A percentile compares a stretch with the other conserved stretches of the same genome.
These are phyloP conservation scores for Smutsia temminckii DNA, from an alignment of 2,797 vertebrate species.

Conservation along the genomic window DNA sequence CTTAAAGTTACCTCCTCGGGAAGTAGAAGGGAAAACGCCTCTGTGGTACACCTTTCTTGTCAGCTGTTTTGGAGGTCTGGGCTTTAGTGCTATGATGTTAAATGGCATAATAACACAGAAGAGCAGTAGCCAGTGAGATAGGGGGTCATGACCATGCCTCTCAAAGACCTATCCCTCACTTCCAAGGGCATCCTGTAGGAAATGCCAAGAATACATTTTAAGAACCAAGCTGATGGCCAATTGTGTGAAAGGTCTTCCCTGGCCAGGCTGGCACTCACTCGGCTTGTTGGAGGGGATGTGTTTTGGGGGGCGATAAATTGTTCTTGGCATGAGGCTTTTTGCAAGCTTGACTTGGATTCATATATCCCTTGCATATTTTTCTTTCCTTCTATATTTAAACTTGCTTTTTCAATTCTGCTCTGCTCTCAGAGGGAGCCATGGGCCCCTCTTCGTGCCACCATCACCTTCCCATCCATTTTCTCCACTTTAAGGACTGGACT, in stretches of 20 bases:
- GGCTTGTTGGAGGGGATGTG: neutral
- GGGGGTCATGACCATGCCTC: neutral
- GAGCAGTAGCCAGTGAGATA: neutral
- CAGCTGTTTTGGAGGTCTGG: neutral
- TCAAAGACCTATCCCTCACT: neutral
- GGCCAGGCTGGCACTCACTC: neutral
- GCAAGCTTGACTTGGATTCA: neutral
- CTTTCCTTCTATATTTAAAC: conserved; percentile 41
- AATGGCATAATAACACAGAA: neutral
- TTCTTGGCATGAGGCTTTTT: neutral
- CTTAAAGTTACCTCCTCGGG: neutral
- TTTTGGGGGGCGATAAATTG: neutral
- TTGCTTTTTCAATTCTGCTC: conserved; percentile 45
- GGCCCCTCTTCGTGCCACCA: conserved; percentile 40
- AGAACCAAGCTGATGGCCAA: neutral
- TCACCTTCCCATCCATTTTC: conserved; percentile 32
- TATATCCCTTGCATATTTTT: neutral
- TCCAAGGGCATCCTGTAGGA: neutral
- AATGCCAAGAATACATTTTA: neutral
- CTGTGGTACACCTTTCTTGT: neutral
- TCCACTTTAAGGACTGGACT: neutral
- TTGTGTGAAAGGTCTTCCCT: neutral
- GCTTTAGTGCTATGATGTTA: neutral
- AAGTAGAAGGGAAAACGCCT: neutral
- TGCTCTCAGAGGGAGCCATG: conserved; percentile 16